Conservation (phyloP, 2,113 vertebrate species). For the Paralichthys olivaceus region DNA sequence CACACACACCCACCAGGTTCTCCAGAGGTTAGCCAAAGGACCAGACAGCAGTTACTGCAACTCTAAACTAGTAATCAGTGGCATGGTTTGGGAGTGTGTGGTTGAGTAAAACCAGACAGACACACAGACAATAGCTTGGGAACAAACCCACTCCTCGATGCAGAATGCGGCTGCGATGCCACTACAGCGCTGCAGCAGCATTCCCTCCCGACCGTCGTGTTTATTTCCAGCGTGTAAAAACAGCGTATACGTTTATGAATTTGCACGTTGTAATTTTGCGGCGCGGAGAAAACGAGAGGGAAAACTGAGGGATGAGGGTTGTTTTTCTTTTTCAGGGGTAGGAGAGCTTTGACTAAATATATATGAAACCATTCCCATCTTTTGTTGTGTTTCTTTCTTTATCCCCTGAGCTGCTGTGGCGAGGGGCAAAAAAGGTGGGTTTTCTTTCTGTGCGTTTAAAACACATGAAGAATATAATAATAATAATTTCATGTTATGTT, state of each 20-base stretch:
- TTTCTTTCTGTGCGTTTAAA: not conserved
- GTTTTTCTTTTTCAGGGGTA: constrained; percentile 62
- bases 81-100: constrained; percentile 65
- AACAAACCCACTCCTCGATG: constrained; percentile 48
- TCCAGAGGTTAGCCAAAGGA: constrained; percentile 73
- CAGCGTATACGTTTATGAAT: constrained; percentile 74
- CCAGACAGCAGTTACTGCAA: constrained; percentile 71
- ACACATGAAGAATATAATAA: not conserved
- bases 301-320: constrained; percentile 65
- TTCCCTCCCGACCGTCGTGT: constrained; percentile 57
- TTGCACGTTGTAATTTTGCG: constrained; percentile 83
- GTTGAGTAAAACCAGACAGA: constrained; percentile 64
- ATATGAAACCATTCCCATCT: constrained; percentile 52
- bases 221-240: constrained; percentile 81
- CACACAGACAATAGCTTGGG: constrained; percentile 72
- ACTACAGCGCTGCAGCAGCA: constrained; percentile 28
- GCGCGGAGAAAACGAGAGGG: constrained; percentile 63
- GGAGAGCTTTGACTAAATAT: constrained; percentile 61
- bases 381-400: constrained; percentile 42
- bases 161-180: constrained; percentile 19
- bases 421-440: constrained; percentile 24
- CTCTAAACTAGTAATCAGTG: constrained; percentile 75
- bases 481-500: not conserved
- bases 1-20: constrained; percentile 61
- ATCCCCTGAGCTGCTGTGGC: not conserved